Percentiles rank a stretch among this genome's conserved stretches.
Evolutionary conservation across 1,140 invertebrate genomes (phyloP).

Genomic region (Drosophila suzukii): DNA sequence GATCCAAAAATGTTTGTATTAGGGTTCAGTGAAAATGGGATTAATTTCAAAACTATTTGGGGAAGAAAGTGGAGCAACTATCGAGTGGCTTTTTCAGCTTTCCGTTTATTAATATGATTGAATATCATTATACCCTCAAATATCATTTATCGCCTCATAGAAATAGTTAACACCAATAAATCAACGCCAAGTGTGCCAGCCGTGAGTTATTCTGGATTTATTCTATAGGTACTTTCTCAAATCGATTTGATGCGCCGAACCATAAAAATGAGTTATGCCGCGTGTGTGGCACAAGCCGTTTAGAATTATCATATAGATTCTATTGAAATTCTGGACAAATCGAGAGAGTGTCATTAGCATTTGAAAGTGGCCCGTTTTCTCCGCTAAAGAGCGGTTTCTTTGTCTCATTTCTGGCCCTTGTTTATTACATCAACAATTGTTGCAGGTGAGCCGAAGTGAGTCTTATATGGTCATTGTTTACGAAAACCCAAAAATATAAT

Average conservation of each 20-base stretch:
- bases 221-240: constrained; percentile 26
- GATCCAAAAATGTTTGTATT: constrained; percentile 32
- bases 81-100: constrained; percentile 1
- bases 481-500: constrained; percentile 44
- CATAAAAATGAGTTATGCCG: constrained; percentile 67
- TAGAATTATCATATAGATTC: constrained; percentile 29
- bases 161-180: constrained; percentile 61
- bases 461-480: constrained; percentile 56
- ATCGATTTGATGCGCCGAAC: constrained; percentile 62
- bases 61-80: constrained; percentile 38
- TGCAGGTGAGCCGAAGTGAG: constrained; percentile 61
- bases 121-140: constrained; percentile 11
- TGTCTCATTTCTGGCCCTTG: constrained; percentile 24
- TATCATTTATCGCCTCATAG: constrained; percentile 32
- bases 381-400: constrained; percentile 25
- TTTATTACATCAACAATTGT: constrained; percentile 66
- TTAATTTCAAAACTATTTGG: constrained; percentile 24
- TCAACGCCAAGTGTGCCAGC: constrained; percentile 48
- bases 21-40: constrained; percentile 4
- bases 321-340: constrained; percentile 9
- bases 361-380: constrained; percentile 48
- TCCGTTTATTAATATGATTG: constrained; percentile 26
- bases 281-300: constrained; percentile 48
- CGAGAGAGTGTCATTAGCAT: constrained; percentile 42
- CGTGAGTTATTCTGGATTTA: constrained; percentile 40